Percentiles rank a stretch among this genome's conserved stretches.
phyloP scores from a whole-genome alignment of 37 sponge, comb jelly and placozoan genomes.

The Halichondria panicea region DNA sequence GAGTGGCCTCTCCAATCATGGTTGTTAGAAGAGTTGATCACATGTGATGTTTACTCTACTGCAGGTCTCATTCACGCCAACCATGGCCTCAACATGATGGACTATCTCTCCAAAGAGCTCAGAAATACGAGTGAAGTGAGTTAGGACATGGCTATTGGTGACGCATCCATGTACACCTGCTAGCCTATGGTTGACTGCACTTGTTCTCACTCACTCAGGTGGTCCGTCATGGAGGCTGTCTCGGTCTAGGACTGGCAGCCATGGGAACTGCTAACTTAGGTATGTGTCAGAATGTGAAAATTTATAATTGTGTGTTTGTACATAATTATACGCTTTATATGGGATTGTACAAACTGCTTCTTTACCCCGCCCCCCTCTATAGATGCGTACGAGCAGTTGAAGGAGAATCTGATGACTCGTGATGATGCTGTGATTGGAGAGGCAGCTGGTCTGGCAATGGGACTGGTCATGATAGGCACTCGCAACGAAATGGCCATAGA shows the following conservation, averaged over 20 bases:
- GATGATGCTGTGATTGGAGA: conserved; percentile 99
- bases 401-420: conserved; percentile 80
- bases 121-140: conserved; percentile 80
- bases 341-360: too few species aligned
- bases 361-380: conserved; percentile 7
- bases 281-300: conserved; percentile 27
- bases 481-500: conserved; percentile 42
- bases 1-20: background rate
- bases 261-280: conserved; percentile 87
- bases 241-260: conserved; percentile 96
- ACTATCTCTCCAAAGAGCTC: conserved; percentile 89
- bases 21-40: background rate
- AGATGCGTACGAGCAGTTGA: conserved; percentile 87
- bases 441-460: conserved; percentile 97
- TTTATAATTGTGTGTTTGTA: background rate
- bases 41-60: background rate
- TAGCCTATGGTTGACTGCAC: too few species aligned
- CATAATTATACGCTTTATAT: too few species aligned
- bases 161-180: too few species aligned
- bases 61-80: conserved; percentile 96
- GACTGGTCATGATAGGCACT: conserved; percentile 96
- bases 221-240: conserved; percentile 96
- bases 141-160: background rate
- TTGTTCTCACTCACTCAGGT: conserved; percentile 41
- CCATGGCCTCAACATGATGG: conserved; percentile 86